Conservation (phyloP, 2,797 vertebrate species). For the Capromys pilorides region DNA sequence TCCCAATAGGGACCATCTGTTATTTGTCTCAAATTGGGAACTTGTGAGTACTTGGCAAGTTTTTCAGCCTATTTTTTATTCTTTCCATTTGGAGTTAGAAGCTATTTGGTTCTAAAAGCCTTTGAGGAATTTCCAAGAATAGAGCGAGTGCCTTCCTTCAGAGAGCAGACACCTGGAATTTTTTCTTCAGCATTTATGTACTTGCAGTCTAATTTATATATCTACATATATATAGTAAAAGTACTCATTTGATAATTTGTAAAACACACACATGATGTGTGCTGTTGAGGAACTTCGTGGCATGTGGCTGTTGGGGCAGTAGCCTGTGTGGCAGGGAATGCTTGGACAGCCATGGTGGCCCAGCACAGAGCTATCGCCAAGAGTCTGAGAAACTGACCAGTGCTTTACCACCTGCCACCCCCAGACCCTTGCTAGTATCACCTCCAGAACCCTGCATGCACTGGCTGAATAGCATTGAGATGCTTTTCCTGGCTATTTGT, state of each 20-base stretch:
- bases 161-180: constrained; percentile 82
- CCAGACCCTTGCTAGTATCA: neutral
- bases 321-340: constrained; percentile 74
- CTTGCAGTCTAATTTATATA: constrained; percentile 81
- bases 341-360: constrained; percentile 2
- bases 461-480: constrained; percentile 62
- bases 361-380: constrained; percentile 39
- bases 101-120: constrained; percentile 29
- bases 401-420: neutral
- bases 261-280: constrained; percentile 66
- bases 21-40: constrained; percentile 38
- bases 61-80: constrained; percentile 55
- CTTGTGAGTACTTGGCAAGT: constrained; percentile 34
- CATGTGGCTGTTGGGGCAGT: constrained; percentile 73
- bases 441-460: constrained; percentile 34
- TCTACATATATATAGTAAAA: constrained; percentile 77
- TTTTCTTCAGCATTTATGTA: constrained; percentile 80
- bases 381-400: constrained; percentile 71
- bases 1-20: neutral
- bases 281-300: constrained; percentile 73
- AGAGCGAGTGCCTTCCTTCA: constrained; percentile 74
- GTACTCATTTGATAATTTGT: constrained; percentile 80
- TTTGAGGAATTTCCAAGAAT: constrained; percentile 38
- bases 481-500: constrained; percentile 32
- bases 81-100: constrained; percentile 39